phyloP scores from a whole-genome alignment of 2,888 invertebrate species.

The Hypena proboscidalis region DNA sequence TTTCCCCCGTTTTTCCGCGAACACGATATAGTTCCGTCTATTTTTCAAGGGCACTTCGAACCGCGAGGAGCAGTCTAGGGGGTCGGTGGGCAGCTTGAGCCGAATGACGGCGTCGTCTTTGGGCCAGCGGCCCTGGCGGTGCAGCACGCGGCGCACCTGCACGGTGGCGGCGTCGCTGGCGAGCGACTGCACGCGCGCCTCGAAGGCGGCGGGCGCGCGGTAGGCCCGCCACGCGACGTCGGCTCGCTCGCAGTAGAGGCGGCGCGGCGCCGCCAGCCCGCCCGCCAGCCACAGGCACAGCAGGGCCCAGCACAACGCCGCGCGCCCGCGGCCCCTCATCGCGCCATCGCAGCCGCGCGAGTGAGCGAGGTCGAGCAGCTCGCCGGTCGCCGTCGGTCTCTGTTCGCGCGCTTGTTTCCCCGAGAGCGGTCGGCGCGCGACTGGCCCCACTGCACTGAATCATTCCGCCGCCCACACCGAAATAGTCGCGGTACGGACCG shows the following conservation, averaged over 20 bases:
- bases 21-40: conserved; percentile 79
- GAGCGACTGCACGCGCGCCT: conserved; percentile 78
- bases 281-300: conserved; percentile 65
- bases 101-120: conserved; percentile 69
- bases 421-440: conserved; percentile 80
- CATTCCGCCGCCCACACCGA: conserved; percentile 70
- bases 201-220: conserved; percentile 81
- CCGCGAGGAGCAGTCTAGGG: conserved; percentile 72
- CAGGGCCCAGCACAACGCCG: conserved; percentile 80
- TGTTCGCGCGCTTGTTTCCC: conserved; percentile 56
- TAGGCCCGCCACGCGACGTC: conserved; percentile 83
- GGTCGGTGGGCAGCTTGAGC: conserved; percentile 65
- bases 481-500: conserved; percentile 67
- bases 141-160: conserved; percentile 73
- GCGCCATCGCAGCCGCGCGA: conserved; percentile 78
- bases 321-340: conserved; percentile 80
- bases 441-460: conserved; percentile 60
- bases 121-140: conserved; percentile 77
- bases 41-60: conserved; percentile 79
- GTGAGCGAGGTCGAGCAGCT: conserved; percentile 54
- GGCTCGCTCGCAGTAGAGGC: conserved; percentile 82
- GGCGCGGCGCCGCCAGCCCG: conserved; percentile 68
- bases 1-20: conserved; percentile 77
- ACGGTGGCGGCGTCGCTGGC: conserved; percentile 75
- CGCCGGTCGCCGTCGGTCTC: conserved; percentile 49